Evolutionary conservation across 1,140 invertebrate species (phyloP).

Genomic region (Mizuhopecten yessoensis): DNA sequence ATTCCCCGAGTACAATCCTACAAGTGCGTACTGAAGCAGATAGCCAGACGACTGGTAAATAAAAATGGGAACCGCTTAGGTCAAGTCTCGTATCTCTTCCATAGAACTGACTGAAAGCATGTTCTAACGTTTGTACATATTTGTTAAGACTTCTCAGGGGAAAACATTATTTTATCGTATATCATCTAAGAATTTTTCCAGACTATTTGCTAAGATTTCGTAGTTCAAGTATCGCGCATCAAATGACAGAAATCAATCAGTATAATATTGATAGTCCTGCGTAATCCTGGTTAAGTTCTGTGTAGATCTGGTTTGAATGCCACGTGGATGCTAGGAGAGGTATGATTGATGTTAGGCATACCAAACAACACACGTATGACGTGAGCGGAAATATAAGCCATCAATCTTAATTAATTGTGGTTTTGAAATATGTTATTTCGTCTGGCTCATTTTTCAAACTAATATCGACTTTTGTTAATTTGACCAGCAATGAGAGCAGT

Average conservation of each 20-base stretch:
- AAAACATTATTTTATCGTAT: too few species aligned
- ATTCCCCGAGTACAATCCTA: too few species aligned
- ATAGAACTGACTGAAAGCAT: too few species aligned
- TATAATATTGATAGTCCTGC: neutral
- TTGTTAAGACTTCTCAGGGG: neutral
- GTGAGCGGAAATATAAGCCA: neutral
- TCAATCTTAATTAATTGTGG: conserved; percentile 31
- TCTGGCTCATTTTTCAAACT: neutral
- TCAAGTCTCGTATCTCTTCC: neutral
- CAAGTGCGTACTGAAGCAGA: neutral
- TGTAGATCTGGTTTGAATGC: neutral
- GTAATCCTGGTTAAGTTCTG: neutral
- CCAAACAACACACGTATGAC: neutral
- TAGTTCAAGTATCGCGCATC: neutral
- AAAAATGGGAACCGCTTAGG: neutral
- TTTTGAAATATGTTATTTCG: neutral
- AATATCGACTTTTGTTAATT: neutral
- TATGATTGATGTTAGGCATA: neutral
- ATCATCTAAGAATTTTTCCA: neutral
- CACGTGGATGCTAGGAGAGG: neutral
- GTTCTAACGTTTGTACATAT: neutral
- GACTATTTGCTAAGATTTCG: neutral
- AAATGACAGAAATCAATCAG: too few species aligned
- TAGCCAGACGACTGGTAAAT: neutral
- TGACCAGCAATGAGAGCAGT: too few species aligned